Conservation (phyloP, 2,797 vertebrate species). For the Oryzias dopingdopingensis region DNA sequence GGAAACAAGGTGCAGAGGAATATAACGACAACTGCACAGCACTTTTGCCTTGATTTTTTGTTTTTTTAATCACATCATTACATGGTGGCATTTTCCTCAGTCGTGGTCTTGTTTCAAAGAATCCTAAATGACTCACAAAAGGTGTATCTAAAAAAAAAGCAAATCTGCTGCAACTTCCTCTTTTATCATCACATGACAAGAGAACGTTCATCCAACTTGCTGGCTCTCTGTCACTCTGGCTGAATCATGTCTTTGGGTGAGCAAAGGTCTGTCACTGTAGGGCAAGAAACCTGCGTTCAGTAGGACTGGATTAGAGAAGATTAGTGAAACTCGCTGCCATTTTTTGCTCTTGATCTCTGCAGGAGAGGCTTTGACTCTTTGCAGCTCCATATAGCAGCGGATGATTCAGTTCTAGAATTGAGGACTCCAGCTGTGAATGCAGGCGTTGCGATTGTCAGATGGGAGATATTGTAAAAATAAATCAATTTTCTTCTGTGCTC, state of each 20-base stretch:
- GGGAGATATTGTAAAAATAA: too few relatives aligned
- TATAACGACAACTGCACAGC: background rate
- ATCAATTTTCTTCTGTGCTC: too few relatives aligned
- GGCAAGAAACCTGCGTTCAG: slow-evolving; percentile 33
- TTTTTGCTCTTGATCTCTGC: slow-evolving; percentile 35
- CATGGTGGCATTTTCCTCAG: too few relatives aligned
- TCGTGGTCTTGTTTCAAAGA: too few relatives aligned
- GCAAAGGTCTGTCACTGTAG: slow-evolving; percentile 24
- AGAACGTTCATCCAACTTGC: slow-evolving; percentile 32
- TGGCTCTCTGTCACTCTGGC: slow-evolving; percentile 32
- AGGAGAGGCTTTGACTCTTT: slow-evolving; percentile 7
- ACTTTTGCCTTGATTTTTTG: background rate
- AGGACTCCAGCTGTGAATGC: slow-evolving; percentile 21
- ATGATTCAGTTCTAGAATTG: slow-evolving; percentile 9
- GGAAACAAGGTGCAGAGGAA: background rate
- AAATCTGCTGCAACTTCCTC: slow-evolving; percentile 3
- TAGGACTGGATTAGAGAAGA: slow-evolving; percentile 51
- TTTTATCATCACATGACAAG: slow-evolving; percentile 37
- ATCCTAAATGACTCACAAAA: slow-evolving; percentile 8
- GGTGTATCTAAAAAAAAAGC: background rate
- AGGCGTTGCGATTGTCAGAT: slow-evolving; percentile 7
- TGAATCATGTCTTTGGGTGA: slow-evolving; percentile 51
- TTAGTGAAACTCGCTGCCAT: slow-evolving; percentile 55
- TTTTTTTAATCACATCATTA: too few relatives aligned
- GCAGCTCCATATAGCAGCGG: slow-evolving; percentile 7